phyloP scores from a whole-genome alignment of 2,797 vertebrate species.

The Simalia tracyae region DNA sequence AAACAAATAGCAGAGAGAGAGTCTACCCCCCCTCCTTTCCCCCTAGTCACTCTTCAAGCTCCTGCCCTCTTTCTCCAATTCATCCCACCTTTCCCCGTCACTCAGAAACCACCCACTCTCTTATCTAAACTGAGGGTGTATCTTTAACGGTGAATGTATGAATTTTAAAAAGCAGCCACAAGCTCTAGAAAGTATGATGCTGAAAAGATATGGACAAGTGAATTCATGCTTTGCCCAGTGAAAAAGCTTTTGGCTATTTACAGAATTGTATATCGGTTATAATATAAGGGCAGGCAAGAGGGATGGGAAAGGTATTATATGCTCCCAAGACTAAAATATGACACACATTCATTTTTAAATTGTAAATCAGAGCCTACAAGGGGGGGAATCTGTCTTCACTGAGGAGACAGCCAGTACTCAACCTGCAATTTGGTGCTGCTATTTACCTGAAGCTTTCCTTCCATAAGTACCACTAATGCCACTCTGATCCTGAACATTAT shows the following conservation, averaged over 20 bases:
- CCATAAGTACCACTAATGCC: not conserved
- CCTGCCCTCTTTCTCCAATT: conserved; percentile 42
- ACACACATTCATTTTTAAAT: not conserved
- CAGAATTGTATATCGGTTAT: not conserved
- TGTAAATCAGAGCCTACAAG: not conserved
- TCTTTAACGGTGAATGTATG: conserved; percentile 3
- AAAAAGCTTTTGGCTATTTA: not conserved
- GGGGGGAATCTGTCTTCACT: not conserved
- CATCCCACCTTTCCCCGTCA: conserved; percentile 42
- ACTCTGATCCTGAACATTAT: not conserved
- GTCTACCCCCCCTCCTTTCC: not conserved
- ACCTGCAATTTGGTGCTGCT: not conserved
- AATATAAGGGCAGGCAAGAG: not conserved
- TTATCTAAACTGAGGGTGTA: conserved; percentile 36
- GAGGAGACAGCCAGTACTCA: not conserved
- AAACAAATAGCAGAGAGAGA: conserved; percentile 3
- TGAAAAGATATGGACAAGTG: not conserved
- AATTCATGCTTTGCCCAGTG: not conserved
- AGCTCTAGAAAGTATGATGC: not conserved
- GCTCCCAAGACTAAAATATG: not conserved
- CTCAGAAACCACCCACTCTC: conserved; percentile 53
- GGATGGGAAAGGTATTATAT: not conserved
- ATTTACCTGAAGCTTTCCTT: not conserved
- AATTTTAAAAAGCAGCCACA: not conserved
- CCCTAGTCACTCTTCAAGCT: conserved; percentile 46